These are phyloP conservation scores for Cyanoderma ruficeps DNA, from an alignment of 2,113 vertebrate genomes.

Conservation along the genomic window DNA sequence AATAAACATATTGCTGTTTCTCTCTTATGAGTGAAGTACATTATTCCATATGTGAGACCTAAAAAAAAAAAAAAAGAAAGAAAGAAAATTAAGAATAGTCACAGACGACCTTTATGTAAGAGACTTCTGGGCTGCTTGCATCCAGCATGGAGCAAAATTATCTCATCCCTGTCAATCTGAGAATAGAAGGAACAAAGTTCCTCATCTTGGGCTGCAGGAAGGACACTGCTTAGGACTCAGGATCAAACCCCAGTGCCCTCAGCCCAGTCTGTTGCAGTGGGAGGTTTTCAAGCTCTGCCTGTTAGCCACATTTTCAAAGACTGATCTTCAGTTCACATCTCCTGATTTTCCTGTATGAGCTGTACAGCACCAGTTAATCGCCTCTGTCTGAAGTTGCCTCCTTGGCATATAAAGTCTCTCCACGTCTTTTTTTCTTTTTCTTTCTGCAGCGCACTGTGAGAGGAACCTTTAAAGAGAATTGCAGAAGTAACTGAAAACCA, in stretches of 20 bases:
- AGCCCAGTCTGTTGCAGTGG: neutral
- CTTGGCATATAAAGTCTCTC: neutral
- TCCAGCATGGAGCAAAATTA: neutral
- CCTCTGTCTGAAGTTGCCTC: neutral
- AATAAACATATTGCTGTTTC: neutral
- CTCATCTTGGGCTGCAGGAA: neutral
- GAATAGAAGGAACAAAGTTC: neutral
- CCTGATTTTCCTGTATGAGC: neutral
- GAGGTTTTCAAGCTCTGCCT: neutral
- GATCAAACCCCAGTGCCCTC: neutral
- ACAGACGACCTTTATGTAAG: neutral
- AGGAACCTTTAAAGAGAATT: neutral
- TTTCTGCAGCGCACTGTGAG: neutral
- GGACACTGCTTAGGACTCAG: neutral
- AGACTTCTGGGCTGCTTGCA: neutral
- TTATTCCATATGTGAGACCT: rapidly evolving
- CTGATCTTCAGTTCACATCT: neutral
- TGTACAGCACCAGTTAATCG: neutral
- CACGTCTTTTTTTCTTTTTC: neutral
- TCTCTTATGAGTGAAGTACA: neutral
- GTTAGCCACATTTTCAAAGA: conserved; percentile 24
- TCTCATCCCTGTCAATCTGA: neutral
- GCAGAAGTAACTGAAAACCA: neutral
- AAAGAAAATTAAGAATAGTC: neutral
- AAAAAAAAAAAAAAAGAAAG: too few species aligned